These are phyloP conservation scores for Sarcophaga caerulescens DNA, from an alignment of 2,888 invertebrate genomes.

Conservation along the genomic window DNA sequence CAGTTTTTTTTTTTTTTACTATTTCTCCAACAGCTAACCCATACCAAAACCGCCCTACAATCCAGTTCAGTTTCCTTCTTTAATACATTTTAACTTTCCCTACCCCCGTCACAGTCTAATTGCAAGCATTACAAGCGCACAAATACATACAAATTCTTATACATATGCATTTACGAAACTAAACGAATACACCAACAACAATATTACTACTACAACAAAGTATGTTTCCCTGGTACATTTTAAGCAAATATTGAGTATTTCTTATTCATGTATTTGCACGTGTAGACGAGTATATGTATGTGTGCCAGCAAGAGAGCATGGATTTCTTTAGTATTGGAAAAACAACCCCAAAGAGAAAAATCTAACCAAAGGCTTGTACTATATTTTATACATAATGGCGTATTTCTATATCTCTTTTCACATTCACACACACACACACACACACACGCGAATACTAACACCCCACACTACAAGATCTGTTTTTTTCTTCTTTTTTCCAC, in stretches of 20 bases:
- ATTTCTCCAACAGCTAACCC: background rate
- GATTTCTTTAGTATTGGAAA: constrained; percentile 21
- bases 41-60: background rate
- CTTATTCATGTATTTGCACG: background rate
- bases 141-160: background rate
- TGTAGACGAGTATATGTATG: background rate
- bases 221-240: background rate
- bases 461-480: background rate
- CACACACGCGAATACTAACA: background rate
- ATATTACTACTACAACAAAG: background rate
- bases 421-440: background rate
- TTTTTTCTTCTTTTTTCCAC: constrained; percentile 9
- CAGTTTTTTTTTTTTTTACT: background rate
- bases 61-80: background rate
- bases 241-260: constrained; percentile 1
- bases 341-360: constrained; percentile 52
- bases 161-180: background rate
- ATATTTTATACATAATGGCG: constrained; percentile 33
- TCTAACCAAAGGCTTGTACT: constrained; percentile 44
- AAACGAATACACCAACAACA: too few species aligned
- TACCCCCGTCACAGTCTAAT: constrained; percentile 4
- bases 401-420: constrained; percentile 14
- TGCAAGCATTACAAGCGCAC: constrained; percentile 29
- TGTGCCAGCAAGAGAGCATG: background rate
- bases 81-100: background rate